Conservation (phyloP, 1,140 invertebrate genomes). For the Calosoma granatense region DNA sequence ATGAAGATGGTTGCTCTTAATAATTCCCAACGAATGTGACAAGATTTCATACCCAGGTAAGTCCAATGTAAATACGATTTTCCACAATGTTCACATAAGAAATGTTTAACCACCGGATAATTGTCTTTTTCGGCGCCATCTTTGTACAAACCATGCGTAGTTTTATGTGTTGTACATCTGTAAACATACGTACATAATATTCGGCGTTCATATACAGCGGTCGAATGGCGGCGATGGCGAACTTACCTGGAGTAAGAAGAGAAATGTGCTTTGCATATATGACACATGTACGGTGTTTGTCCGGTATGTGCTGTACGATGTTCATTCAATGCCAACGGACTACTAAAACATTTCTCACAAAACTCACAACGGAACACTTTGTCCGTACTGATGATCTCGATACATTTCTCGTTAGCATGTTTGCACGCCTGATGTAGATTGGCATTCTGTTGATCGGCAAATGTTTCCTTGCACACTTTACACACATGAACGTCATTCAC, state of each 20-base stretch:
- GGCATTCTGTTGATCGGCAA: slow-evolving; percentile 28
- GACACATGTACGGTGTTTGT: slow-evolving; percentile 37
- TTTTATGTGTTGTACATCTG: slow-evolving; percentile 41
- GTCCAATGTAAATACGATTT: slow-evolving; percentile 41
- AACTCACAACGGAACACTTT: slow-evolving; percentile 41
- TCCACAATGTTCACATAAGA: slow-evolving; percentile 40
- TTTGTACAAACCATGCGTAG: slow-evolving; percentile 41
- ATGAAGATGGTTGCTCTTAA: too few species aligned
- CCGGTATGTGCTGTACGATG: slow-evolving; percentile 35
- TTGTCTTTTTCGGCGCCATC: slow-evolving; percentile 29
- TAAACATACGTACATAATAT: slow-evolving; percentile 4
- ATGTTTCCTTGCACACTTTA: slow-evolving; percentile 32
- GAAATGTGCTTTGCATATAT: slow-evolving; percentile 40
- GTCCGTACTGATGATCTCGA: slow-evolving; percentile 33
- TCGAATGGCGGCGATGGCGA: too few species aligned
- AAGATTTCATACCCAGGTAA: too few species aligned
- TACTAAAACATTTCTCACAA: slow-evolving; percentile 39
- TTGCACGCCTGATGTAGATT: slow-evolving; percentile 22
- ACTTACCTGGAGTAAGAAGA: slow-evolving; percentile 38
- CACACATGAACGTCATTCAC: slow-evolving; percentile 32
- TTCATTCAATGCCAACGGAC: slow-evolving; percentile 35
- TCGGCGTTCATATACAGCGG: neutral
- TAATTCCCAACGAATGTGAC: too few species aligned
- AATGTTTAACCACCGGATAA: slow-evolving; percentile 41
- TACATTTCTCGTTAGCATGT: slow-evolving; percentile 14